Evolutionary conservation across 2,888 invertebrate genomes (phyloP), one percentile per base, ranked within the genome.

Genomic region (Rhabditophanes sp.): DNA sequence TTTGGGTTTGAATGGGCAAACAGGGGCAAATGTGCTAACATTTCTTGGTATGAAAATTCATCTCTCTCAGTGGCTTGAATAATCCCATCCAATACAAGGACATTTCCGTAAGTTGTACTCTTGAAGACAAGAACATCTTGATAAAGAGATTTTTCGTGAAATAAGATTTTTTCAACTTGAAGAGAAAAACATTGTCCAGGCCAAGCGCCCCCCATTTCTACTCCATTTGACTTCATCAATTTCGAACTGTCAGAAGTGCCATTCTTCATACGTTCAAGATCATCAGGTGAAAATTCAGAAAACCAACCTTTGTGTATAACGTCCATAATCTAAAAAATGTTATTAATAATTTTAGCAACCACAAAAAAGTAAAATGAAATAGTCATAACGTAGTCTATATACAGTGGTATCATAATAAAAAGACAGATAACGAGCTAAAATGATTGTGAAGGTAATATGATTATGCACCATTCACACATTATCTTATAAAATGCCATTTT

Each of bases 1-100:
- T 80, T 76, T 0, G 96, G 96, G 56, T 79, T 76, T 4, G 80
- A 78, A 68, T 96, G 96, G 48, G 78, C 77, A 65, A 82, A 83
- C 2, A 96, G 69, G 0, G 96, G 87, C 27, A 96, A 68, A 66
- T 87, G 85, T 0, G 87, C 76, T 53, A 96, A 82, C 88, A 90
- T 90, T 71, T 96, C 96, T 33, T 41, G 41, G 67, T 96, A 96
- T 0, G 88, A 77, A 68, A 82, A 88, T 67, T 96, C 96, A 72
- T 96, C 96, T 51, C 76, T 75, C 66, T 90, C 80, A 1, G 90
- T 83, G 60, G 87, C 88, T 65, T 96, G 96, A 50, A 96, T 87
- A 17, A 90, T 82, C 16, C 87, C 88, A 69, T 96, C 93, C 25
- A 96, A 70, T 2, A 88, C 78, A 28, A 96, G 69, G 2, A 80